A percentile compares a stretch with the other conserved stretches of the same genome.
These are phyloP conservation scores for Charina bottae DNA, from an alignment of 2,113 vertebrate genomes.

Conservation along the genomic window DNA sequence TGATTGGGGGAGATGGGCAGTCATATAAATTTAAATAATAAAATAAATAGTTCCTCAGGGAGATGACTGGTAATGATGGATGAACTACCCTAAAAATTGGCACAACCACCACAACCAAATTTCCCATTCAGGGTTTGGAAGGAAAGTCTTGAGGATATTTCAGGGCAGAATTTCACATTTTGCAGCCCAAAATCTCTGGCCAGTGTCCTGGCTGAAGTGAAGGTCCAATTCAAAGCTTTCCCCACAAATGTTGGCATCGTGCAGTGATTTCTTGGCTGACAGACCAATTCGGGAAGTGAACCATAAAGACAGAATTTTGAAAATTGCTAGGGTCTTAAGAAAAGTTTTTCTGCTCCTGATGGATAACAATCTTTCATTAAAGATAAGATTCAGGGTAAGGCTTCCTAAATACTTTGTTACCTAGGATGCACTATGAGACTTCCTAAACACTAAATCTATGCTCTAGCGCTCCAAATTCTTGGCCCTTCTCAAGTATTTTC, in stretches of 20 bases:
- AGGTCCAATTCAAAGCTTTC: not conserved
- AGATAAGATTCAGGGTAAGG: not conserved
- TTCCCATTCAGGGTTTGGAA: not conserved
- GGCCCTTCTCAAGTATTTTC: not conserved
- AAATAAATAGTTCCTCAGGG: not conserved
- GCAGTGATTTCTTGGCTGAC: not conserved
- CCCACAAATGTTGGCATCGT: not conserved
- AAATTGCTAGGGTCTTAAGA: not conserved
- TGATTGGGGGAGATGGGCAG: too few relatives aligned
- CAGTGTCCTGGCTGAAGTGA: not conserved
- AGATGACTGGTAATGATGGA: not conserved
- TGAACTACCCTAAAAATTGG: not conserved
- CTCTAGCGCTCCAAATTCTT: not conserved
- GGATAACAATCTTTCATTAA: not conserved
- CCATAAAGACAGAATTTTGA: not conserved
- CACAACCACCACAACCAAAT: too few relatives aligned
- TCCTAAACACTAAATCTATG: conserved; percentile 1
- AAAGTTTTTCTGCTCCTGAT: not conserved
- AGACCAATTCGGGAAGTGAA: not conserved
- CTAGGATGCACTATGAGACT: not conserved
- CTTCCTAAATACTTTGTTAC: not conserved
- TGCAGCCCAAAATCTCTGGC: not conserved
- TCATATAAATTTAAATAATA: too few relatives aligned
- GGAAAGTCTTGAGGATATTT: not conserved
- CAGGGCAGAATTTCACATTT: not conserved